phyloP scores from a whole-genome alignment of 2,888 invertebrate genomes.

The Thymelicus acteon region DNA sequence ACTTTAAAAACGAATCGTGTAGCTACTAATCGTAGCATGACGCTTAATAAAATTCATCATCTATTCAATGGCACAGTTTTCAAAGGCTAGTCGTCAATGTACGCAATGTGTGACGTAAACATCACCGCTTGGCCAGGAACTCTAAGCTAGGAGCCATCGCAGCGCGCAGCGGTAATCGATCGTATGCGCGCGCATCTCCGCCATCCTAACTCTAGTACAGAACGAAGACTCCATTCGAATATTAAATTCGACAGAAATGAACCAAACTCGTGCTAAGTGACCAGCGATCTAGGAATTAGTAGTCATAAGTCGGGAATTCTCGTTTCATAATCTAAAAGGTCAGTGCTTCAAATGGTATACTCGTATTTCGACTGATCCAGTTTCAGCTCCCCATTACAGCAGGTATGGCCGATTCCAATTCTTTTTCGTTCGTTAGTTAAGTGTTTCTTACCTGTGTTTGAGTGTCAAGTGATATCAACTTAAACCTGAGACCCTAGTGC shows the following conservation, averaged over 20 bases:
- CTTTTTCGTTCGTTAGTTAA: conserved; percentile 25
- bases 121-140: conserved; percentile 68
- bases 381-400: conserved; percentile 10
- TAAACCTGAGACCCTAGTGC: conserved; percentile 33
- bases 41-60: conserved; percentile 38
- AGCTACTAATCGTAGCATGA: conserved; percentile 5
- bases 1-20: conserved; percentile 21
- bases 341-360: conserved; percentile 40
- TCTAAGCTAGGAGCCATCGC: conserved; percentile 62
- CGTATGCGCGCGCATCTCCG: conserved; percentile 78
- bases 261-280: conserved; percentile 76
- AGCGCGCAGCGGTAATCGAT: conserved; percentile 78
- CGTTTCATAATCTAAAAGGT: conserved; percentile 44
- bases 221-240: conserved; percentile 67
- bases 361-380: conserved; percentile 15
- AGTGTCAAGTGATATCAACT: conserved; percentile 11
- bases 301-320: conserved; percentile 40
- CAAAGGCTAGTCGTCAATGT: conserved; percentile 70
- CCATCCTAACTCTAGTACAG: conserved; percentile 69
- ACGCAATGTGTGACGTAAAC: conserved; percentile 82
- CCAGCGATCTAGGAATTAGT: conserved; percentile 47
- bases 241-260: conserved; percentile 79
- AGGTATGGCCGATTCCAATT: conserved; percentile 34
- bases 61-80: conserved; percentile 58
- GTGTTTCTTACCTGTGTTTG: conserved; percentile 24